Conservation (phyloP, 2,888 invertebrate species). For the Lasius platythorax region DNA sequence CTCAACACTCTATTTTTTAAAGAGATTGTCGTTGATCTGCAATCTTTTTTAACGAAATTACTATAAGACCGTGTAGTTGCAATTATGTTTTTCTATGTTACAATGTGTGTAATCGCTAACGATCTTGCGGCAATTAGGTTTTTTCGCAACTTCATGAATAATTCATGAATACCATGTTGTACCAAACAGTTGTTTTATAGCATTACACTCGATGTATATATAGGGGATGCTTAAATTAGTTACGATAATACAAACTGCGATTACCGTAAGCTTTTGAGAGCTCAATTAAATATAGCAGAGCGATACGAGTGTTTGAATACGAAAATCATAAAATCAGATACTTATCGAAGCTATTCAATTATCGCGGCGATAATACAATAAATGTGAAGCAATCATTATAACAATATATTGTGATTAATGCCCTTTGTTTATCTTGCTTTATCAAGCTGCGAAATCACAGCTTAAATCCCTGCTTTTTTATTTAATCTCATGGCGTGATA, state of each 20-base stretch:
- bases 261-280: neutral
- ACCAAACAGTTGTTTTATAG: constrained; percentile 46
- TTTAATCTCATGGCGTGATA: neutral
- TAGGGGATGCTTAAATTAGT: constrained; percentile 39
- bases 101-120: constrained; percentile 41
- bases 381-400: neutral
- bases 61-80: constrained; percentile 19
- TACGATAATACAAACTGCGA: constrained; percentile 19
- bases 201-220: constrained; percentile 33
- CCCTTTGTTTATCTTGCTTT: neutral
- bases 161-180: constrained; percentile 35
- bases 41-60: constrained; percentile 10
- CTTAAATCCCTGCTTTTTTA: neutral
- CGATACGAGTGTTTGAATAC: neutral
- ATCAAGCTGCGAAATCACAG: neutral
- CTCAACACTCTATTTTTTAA: neutral
- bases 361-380: neutral
- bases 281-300: neutral
- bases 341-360: neutral
- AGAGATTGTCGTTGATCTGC: neutral
- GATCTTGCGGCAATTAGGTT: constrained; percentile 52
- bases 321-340: constrained; percentile 1
- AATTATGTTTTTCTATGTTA: constrained; percentile 45
- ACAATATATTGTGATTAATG: neutral
- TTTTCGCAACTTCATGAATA: constrained; percentile 47